These are phyloP conservation scores for Phenacoccus solenopsis DNA, from an alignment of 1,140 invertebrate genomes.

Conservation along the genomic window DNA sequence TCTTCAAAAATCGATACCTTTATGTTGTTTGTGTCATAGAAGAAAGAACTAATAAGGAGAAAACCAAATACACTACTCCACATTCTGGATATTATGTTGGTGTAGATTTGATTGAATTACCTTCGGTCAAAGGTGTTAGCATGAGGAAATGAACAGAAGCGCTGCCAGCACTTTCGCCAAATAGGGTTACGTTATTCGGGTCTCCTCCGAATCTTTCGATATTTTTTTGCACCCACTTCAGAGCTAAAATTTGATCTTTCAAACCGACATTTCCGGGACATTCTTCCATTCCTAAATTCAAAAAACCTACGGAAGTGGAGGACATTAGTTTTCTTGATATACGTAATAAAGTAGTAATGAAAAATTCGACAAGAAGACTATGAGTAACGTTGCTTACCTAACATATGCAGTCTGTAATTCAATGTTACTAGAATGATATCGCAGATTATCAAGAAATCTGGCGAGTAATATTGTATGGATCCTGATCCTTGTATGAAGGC, in stretches of 20 bases:
- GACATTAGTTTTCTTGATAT: too few species aligned
- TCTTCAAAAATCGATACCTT: too few species aligned
- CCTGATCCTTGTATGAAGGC: slow-evolving; percentile 42
- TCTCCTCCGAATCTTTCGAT: slow-evolving; percentile 81
- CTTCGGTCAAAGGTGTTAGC: slow-evolving; percentile 43
- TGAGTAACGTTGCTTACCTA: slow-evolving; percentile 33
- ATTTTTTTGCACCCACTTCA: slow-evolving; percentile 75
- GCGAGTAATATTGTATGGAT: slow-evolving; percentile 38
- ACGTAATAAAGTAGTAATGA: too few species aligned
- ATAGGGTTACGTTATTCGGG: slow-evolving; percentile 68
- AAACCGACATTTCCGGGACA: slow-evolving; percentile 77
- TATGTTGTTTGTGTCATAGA: too few species aligned
- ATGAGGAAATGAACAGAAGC: slow-evolving; percentile 58
- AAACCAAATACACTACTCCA: too few species aligned
- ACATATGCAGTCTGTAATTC: slow-evolving; percentile 60
- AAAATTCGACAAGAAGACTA: too few species aligned
- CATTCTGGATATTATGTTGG: too few species aligned
- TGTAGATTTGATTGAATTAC: neutral
- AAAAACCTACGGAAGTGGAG: neutral
- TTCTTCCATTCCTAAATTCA: neutral
- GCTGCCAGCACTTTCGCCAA: slow-evolving; percentile 71
- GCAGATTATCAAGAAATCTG: slow-evolving; percentile 55
- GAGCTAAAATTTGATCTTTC: slow-evolving; percentile 75
- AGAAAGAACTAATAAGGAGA: too few species aligned
- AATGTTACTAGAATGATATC: slow-evolving; percentile 61